Percentiles rank a stretch among this genome's conserved stretches.
Evolutionary conservation across 2,797 vertebrate species (phyloP).

Genomic region (Sebastes cheni): DNA sequence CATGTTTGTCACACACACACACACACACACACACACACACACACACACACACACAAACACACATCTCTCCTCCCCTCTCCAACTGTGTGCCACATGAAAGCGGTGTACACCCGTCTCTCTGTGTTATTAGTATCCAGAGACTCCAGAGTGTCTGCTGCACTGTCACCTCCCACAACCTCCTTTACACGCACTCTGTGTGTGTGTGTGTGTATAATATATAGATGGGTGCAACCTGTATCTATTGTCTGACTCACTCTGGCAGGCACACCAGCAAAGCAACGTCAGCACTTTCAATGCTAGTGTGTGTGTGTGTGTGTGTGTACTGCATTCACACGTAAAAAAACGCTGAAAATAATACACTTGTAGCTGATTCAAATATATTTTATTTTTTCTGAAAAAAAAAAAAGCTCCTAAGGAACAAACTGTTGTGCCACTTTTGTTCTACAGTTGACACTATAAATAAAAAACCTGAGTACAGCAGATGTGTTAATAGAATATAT

Average conservation of each 20-base stretch:
- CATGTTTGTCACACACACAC: slow-evolving; percentile 46
- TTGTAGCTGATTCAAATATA: slow-evolving; percentile 2
- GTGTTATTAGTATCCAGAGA: slow-evolving; percentile 88
- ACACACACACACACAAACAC: slow-evolving; percentile 22
- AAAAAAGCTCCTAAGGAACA: slow-evolving; percentile 22
- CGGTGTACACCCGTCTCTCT: slow-evolving; percentile 43
- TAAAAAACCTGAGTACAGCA: slow-evolving; percentile 46
- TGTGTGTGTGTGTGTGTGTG: not conserved
- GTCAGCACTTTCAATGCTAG: slow-evolving; percentile 37
- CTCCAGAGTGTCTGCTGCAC: slow-evolving; percentile 88
- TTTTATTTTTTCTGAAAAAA: slow-evolving; percentile 38
- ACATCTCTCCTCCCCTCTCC: slow-evolving; percentile 44
- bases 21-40: slow-evolving; percentile 6
- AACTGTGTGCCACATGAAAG: slow-evolving; percentile 73
- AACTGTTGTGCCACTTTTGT: slow-evolving; percentile 8
- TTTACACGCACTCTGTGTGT: slow-evolving; percentile 75
- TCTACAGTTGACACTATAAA: slow-evolving; percentile 51
- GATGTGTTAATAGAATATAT: slow-evolving; percentile 13
- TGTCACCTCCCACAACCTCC: slow-evolving; percentile 80
- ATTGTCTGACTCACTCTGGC: slow-evolving; percentile 57
- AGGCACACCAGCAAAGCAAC: slow-evolving; percentile 29
- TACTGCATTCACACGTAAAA: not conserved
- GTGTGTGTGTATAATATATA: slow-evolving; percentile 39
- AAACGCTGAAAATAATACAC: slow-evolving; percentile 9
- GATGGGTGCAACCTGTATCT: slow-evolving; percentile 65